Percentiles rank a stretch among this genome's conserved stretches.
Conservation (phyloP, 2,888 invertebrate species). For the Macrophya annulata region DNA sequence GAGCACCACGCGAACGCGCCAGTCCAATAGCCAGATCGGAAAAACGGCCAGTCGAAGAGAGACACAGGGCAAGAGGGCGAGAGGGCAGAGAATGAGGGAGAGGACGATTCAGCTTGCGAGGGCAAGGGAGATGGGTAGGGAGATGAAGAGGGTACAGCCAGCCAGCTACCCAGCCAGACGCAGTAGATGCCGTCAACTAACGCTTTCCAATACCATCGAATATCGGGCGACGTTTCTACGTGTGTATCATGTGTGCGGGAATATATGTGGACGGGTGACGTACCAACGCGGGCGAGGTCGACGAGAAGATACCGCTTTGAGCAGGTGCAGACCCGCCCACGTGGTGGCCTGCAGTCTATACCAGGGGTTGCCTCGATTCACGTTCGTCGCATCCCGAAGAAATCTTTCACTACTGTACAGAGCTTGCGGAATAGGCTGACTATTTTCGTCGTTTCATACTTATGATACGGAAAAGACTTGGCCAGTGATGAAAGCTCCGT, state of each 20-base stretch:
- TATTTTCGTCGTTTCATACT: not conserved
- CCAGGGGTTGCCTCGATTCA: not conserved
- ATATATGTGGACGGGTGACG: slow-evolving; percentile 22
- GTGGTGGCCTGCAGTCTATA: not conserved
- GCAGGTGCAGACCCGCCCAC: slow-evolving; percentile 51
- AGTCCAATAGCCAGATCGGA: slow-evolving; percentile 79
- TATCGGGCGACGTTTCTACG: slow-evolving; percentile 3
- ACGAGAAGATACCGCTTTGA: slow-evolving; percentile 38
- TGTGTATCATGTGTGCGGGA: not conserved
- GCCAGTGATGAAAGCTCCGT: not conserved
- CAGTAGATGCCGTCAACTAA: slow-evolving; percentile 26
- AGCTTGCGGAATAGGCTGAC: not conserved
- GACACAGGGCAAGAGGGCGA: slow-evolving; percentile 63
- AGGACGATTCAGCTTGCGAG: slow-evolving; percentile 50
- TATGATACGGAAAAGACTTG: not conserved
- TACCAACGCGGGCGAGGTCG: slow-evolving; percentile 33
- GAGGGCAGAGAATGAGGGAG: slow-evolving; percentile 52
- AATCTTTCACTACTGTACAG: not conserved
- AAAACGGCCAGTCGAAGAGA: slow-evolving; percentile 66
- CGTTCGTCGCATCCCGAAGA: not conserved
- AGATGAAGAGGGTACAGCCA: slow-evolving; percentile 62
- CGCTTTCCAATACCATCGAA: slow-evolving; percentile 41
- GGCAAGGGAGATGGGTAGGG: slow-evolving; percentile 61
- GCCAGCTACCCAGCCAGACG: slow-evolving; percentile 30
- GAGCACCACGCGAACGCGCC: slow-evolving; percentile 71